Base-by-base conservation (phyloP, 2,888 invertebrate genomes). In the Lasioglossum pauxillum region DNA sequence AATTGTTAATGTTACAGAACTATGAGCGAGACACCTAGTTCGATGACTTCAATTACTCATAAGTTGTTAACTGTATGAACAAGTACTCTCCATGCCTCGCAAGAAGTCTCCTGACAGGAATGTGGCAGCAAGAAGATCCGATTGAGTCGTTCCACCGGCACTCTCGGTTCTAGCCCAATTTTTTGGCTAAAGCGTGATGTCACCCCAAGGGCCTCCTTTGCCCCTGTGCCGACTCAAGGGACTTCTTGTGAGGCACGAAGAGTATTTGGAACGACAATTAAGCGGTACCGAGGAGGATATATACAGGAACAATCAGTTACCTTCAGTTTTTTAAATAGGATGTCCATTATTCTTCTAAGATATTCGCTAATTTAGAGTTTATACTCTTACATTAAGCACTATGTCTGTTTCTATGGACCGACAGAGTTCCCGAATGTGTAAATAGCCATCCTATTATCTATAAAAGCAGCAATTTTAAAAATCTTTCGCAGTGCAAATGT, bases 301-400 rank as follows among this genome's bases (percentile, higher is more conserved):
- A 64, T 16, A 31, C 5, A 64, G 64, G 64, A 31, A 64, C 16
- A 31, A 64, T 64, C 12, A 31, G 31, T 64, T 64, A 60, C 60
- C 60, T 60, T 60, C 60, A 60, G 16, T 16, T 60, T 60, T 60
- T 60, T 60, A 60, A 60, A 60, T 60, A 60, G 60, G 60, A 27
- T 60, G 14, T 27, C 27, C 14, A 27, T 10, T 60, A 60, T 12
- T 60, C 60, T 60, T 60, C 23, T 23, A 23, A 53, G 23, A 53
- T 23, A 23, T 53, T 53, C 3, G 10, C 23, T 53, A 23, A 53
- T 44, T 35, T 35, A 5, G 35, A 35, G 35, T 35, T 35, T 35
- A 35, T 5, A 5, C 35, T 35, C 35, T 35, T 35, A 4, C 5
- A 3, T 35, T 35, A 35, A 35, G 35, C 35, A 3, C 35, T 35